Base-by-base conservation (phyloP, 2,797 vertebrate genomes). In the Arremon aurantiirostris region DNA sequence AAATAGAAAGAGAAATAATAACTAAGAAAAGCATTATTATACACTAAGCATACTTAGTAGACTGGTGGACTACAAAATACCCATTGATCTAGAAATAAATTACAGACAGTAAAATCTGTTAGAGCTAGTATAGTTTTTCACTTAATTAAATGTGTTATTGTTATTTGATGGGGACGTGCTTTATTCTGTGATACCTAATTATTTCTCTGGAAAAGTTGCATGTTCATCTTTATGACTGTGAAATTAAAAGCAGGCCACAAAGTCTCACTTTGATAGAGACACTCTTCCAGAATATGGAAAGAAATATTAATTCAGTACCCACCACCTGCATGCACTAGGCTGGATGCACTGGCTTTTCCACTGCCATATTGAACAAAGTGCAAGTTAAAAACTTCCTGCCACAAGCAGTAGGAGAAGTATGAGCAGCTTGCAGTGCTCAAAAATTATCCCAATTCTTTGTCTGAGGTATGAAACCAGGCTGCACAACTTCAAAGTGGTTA, bases 181-280 rank as follows among this genome's bases (percentile, higher is more conserved):
- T 94, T 90, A 22, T 68, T 85, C 64, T 84, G 20, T 79, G 34
- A 34, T 85, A 68, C 11, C n/a, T 56, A 65, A 93, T 92, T 95
- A 92, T 75, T 82, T 80, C 60, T 60, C 75, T 75, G 84, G 47
- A 95, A 77, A 89, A 85, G 53, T 30, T 64, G 23, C 32, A 28
- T 50, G 39, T 89, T 82, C 84, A 5, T 90, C 75, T 90, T 89
- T 89, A 80, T 55, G 46, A 89, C 71, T 78, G 83, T 85, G 94
- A 94, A 85, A 92, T 93, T 89, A 91, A 77, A 91, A 90, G 11
- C 49, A 85, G 53, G 34, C 50, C 3, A 1, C 75, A 60, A 92
- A 75, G 23, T 37, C 49, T 87, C 32, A n/a, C 56, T 89, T 77
- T 85, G 81, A 93, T 39, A 49, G 78, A 85, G 64, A 92, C 12